Base-by-base conservation (phyloP, 2,113 vertebrate genomes). In the Elephantulus edwardii region DNA sequence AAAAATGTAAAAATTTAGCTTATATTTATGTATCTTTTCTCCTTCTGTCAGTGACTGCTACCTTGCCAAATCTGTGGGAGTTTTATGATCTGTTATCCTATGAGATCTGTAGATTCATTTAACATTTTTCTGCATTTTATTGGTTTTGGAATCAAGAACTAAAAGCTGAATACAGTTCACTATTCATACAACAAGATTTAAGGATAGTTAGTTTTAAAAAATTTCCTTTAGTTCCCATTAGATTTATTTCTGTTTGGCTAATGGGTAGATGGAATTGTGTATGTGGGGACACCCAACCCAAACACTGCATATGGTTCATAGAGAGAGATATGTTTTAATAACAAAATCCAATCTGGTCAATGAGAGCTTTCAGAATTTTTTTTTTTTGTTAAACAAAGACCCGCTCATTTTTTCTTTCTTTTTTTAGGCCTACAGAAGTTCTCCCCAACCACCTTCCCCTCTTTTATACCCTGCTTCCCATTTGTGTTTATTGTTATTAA, bases 171-270 rank as follows among this genome's bases (percentile, higher is more conserved):
- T 92, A 78, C 68, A 89, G 92, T 88, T 94, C 78, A 80, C 91
- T 91, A 71, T 94, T 95, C 91, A 96, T 94, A 68, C 80, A 94
- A 71, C 78, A 93, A 95, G 91, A 95, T 93, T 94, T 93, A 94
- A 96, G 85, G 85, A 92, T 95, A 82, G 86, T 88, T 96, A 84
- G 78, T 76, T 94, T n/a, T 95, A 66, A 87, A 58, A 89, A 93
- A 82, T 78, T 86, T 89, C 64, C 42, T 92, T 96, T 93, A 79
- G 81, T 91, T 42, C 86, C 44, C 58, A 85, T 93, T 95, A 95
- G 93, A 96, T 96, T 94, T 96, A 92, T 95, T 94, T 96, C 89
- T 94, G 79, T 94, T 94, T 95, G 87, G 85, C 71, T 94, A 95
- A 86, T 94, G 86, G 91, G 40, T 93, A 84, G 78, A 93, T 93